Conservation (phyloP, 2,113 vertebrate genomes). For the Poecilia latipinna region DNA sequence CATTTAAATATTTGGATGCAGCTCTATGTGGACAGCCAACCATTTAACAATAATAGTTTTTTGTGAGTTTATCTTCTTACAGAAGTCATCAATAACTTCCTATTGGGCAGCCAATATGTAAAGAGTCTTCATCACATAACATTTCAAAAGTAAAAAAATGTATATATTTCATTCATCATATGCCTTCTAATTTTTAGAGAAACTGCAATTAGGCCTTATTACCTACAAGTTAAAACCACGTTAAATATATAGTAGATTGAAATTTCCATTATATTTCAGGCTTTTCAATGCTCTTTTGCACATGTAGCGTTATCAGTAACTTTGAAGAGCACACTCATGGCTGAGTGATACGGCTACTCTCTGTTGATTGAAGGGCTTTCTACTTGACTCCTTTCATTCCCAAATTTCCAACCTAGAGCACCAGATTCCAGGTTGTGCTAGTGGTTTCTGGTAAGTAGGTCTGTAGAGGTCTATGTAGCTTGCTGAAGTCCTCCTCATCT, state of each 20-base stretch:
- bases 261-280: neutral
- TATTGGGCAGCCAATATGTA: neutral
- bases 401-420: conserved; percentile 13
- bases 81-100: neutral
- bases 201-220: neutral
- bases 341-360: neutral
- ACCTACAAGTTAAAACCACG: neutral
- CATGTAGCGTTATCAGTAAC: too few species aligned
- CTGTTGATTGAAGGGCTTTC: conserved; percentile 3
- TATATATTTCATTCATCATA: neutral
- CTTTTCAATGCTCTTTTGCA: neutral
- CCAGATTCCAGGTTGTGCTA: conserved; percentile 23
- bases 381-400: conserved; percentile 7
- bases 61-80: neutral
- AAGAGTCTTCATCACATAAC: neutral
- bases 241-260: neutral
- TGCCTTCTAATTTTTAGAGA: neutral
- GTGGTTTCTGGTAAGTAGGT: conserved; percentile 19
- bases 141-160: neutral
- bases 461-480: conserved; percentile 27
- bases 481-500: conserved; percentile 8
- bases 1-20: neutral
- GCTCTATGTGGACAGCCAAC: neutral
- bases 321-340: neutral
- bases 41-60: neutral